Base-by-base conservation (phyloP, 2,113 vertebrate species). In the Mola mola region DNA sequence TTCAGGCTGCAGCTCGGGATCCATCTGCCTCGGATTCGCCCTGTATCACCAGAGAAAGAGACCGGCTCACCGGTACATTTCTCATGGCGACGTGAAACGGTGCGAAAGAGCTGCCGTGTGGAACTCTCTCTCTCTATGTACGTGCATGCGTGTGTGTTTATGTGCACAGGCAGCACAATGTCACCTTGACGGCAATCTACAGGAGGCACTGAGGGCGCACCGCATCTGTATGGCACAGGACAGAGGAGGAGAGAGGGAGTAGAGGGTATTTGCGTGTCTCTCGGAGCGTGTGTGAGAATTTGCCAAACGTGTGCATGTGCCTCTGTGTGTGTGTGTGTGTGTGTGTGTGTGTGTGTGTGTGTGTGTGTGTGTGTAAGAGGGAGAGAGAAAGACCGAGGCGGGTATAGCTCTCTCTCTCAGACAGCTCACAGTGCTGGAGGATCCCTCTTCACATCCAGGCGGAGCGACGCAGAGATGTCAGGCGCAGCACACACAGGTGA, bases 161-260 rank as follows among this genome's bases (percentile, higher is more conserved):
- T 19, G 49, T 41, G 55, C 55, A 44, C 61, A 65, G 47, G 55
- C 66, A 65, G 66, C 62, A 67, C 83, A 91, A 86, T 88, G 88
- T 89, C 89, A 91, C 90, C 88, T 91, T 92, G 89, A 85, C 84
- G 81, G 74, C 78, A 81, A 83, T 88, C 73, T 81, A 76, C 75
- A 79, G 78, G 72, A 81, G 79, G 70, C 77, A 63, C 16, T 55
- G 78, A 88, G 85, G 81, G 79, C 68, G 72, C 71, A 66, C 75
- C 36, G 72, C 87, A 88, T 91, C 86, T 81, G 81, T 80, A 78
- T 42, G 58, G 57, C 75, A 66, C 73, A 62, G 80, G 86, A 83
- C 77, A 75, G 72, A 78, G n/a, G 71, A 51, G 43, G 60, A 43
- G 16, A 75, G 69, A 66, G 63, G 42, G 69, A 75, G 71, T 34